phyloP scores from a whole-genome alignment of 2,888 invertebrate genomes.

The Ectobius pallidus region DNA sequence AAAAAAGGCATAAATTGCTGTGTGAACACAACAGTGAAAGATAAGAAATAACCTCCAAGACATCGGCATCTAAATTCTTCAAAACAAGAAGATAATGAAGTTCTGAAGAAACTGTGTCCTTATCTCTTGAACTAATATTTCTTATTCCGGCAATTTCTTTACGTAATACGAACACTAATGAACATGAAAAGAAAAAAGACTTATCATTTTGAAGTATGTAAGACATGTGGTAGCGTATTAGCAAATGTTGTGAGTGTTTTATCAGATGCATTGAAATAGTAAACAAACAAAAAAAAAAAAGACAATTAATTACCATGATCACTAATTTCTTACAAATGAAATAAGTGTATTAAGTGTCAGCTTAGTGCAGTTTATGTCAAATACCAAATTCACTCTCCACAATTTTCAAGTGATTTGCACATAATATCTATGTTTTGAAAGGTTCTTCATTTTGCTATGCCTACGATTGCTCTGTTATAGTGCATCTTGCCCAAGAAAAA shows the following conservation, averaged over 20 bases:
- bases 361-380: slow-evolving; percentile 25
- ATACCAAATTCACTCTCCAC: slow-evolving; percentile 13
- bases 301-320: slow-evolving; percentile 2
- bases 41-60: too few species aligned
- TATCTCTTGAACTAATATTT: not conserved
- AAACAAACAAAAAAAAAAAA: not conserved
- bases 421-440: not conserved
- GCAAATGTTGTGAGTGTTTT: slow-evolving; percentile 26
- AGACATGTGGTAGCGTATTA: slow-evolving; percentile 7
- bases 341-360: slow-evolving; percentile 19
- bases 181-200: not conserved
- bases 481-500: not conserved
- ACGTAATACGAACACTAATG: not conserved
- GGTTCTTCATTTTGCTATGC: slow-evolving; percentile 9
- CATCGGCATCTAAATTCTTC: not conserved
- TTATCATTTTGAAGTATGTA: not conserved
- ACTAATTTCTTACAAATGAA: slow-evolving; percentile 27
- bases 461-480: not conserved
- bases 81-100: not conserved
- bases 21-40: not conserved
- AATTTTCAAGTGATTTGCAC: slow-evolving; percentile 22
- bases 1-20: not conserved
- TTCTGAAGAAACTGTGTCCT: not conserved
- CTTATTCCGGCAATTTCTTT: not conserved
- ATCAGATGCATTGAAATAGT: slow-evolving; percentile 9